Percentiles rank a stretch among this genome's conserved stretches.
These are phyloP conservation scores for Chironomus tentans DNA, from an alignment of 2,888 invertebrate species.

Conservation along the genomic window DNA sequence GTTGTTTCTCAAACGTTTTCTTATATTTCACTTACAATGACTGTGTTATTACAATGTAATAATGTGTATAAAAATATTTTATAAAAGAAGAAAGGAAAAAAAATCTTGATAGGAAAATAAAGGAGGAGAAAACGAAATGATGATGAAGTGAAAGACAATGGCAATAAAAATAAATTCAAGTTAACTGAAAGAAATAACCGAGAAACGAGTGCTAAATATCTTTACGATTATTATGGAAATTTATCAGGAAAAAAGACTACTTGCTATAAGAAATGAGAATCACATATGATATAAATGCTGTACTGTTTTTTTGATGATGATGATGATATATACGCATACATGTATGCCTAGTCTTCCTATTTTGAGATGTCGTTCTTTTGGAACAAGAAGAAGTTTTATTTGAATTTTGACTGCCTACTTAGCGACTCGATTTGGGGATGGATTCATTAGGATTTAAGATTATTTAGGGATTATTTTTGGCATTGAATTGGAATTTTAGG, in stretches of 20 bases:
- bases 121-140: neutral
- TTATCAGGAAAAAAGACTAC: slow-evolving; percentile 6
- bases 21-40: neutral
- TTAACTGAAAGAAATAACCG: neutral
- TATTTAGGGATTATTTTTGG: too few species aligned
- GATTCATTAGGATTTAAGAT: too few species aligned
- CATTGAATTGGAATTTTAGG: too few species aligned
- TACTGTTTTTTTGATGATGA: neutral
- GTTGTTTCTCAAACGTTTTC: neutral
- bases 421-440: too few species aligned
- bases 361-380: too few species aligned
- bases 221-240: slow-evolving; percentile 23
- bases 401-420: too few species aligned
- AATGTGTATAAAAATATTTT: too few species aligned
- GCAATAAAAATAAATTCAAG: slow-evolving; percentile 11
- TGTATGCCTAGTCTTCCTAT: too few species aligned
- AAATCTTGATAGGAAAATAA: neutral
- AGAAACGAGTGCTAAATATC: slow-evolving; percentile 23
- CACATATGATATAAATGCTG: neutral
- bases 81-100: too few species aligned
- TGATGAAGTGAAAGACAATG: neutral
- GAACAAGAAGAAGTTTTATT: too few species aligned
- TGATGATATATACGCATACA: too few species aligned
- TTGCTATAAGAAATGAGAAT: neutral
- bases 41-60: too few species aligned